Base-by-base conservation (phyloP, 2,888 invertebrate genomes). In the Clepsis dumicolana region DNA sequence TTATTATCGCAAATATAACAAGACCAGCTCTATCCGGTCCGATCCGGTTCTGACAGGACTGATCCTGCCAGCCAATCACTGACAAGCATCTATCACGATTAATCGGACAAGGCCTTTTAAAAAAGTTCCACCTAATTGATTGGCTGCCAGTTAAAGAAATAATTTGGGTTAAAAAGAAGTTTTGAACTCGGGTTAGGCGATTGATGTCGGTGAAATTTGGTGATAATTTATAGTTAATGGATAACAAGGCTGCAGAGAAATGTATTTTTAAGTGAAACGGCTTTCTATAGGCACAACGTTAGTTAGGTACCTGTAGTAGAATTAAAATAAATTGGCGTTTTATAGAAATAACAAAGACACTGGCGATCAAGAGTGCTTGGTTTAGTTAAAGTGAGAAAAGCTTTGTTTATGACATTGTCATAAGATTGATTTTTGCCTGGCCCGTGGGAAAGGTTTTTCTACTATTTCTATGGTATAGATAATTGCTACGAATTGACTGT, bases 11-110 rank as follows among this genome's bases (percentile, higher is more conserved):
- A 62, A 62, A 66, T 62, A 62, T 62, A 67, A 67, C 62, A 50
- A 67, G 54, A 61, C n/a, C 62, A n/a, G 38, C 38, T 35, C 56
- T 41, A 67, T 62, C 62, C 65, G 50, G 35, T 56, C 27, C 50
- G 32, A 63, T 57, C 62, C 62, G 62, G 62, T 57, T 67, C 50
- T 63, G 67, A 66, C 66, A 66, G 62, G 53, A 25, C 54, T 66
- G 62, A 62, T 62, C 66, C 59, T 10, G 59, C 52, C 29, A 16
- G 50, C 67, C 67, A 67, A 67, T 67, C 67, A 67, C 62, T 62
- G 67, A 63, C 67, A 67, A 62, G 56, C 67, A 67, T 67, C 67
- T 62, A 67, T 67, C 67, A 67, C 67, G 67, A 57, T 67, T 67
- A 67, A 48, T 54, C 56, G 67, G 56, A 24, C 38, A 38, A 57